Evolutionary conservation across 2,888 invertebrate species (phyloP).

Genomic region (Rhagonycha lutea): DNA sequence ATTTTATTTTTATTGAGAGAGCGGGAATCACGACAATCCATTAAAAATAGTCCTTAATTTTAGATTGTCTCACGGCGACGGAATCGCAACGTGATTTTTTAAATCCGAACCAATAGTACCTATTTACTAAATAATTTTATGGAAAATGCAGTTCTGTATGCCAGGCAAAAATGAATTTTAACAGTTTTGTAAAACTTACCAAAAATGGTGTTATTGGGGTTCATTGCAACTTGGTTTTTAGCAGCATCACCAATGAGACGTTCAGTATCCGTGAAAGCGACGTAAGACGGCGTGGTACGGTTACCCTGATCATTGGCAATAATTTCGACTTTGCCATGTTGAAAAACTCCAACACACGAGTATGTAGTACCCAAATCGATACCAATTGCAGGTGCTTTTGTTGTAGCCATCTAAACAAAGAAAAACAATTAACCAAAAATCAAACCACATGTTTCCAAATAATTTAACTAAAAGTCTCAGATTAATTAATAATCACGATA

Average conservation of each 20-base stretch:
- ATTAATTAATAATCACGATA: slow-evolving; percentile 5
- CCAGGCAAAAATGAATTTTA: background rate
- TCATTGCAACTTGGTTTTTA: slow-evolving; percentile 85
- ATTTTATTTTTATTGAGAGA: too few relatives aligned
- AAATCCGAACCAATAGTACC: too few relatives aligned
- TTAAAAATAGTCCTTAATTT: too few relatives aligned
- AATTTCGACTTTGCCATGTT: slow-evolving; percentile 88
- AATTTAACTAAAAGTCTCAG: slow-evolving; percentile 5
- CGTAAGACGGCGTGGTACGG: slow-evolving; percentile 84
- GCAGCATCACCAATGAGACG: slow-evolving; percentile 83
- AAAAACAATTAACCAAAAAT: too few relatives aligned
- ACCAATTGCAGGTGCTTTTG: slow-evolving; percentile 87
- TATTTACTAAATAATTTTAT: too few relatives aligned
- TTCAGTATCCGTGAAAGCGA: slow-evolving; percentile 84
- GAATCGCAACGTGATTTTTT: too few relatives aligned
- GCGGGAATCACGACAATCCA: too few relatives aligned
- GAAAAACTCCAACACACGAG: slow-evolving; percentile 92
- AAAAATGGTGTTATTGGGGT: slow-evolving; percentile 86
- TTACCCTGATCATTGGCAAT: slow-evolving; percentile 91
- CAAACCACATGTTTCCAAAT: slow-evolving; percentile 23
- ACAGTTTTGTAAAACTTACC: slow-evolving; percentile 58
- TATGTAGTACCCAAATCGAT: slow-evolving; percentile 96
- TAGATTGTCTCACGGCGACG: too few relatives aligned
- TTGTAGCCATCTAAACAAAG: slow-evolving; percentile 60
- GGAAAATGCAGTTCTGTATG: too few relatives aligned